Evolutionary conservation across 1,140 invertebrate genomes (phyloP).

Genomic region (Drosophila nikananu): DNA sequence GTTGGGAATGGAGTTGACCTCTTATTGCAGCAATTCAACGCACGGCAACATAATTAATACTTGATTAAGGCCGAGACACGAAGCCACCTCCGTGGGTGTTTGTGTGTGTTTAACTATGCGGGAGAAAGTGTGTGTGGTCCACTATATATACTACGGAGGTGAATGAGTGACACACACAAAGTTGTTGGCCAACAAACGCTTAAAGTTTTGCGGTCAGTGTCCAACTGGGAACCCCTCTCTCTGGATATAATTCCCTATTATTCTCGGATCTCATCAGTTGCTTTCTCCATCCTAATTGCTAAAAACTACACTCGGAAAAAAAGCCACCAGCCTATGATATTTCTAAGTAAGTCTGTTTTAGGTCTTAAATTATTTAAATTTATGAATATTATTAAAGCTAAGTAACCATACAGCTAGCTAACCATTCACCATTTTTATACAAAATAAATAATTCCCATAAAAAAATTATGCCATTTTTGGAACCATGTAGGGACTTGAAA

Average conservation of each 20-base stretch:
- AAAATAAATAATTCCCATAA: not conserved
- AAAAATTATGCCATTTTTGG: not conserved
- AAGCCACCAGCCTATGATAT: not conserved
- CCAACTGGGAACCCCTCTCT: slow-evolving; percentile 24
- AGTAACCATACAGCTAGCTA: too few species aligned
- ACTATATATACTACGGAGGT: not conserved
- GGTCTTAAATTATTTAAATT: not conserved
- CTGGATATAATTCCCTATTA: not conserved
- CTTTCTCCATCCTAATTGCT: slow-evolving; percentile 5
- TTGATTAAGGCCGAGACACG: slow-evolving; percentile 57
- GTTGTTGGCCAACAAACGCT: slow-evolving; percentile 40
- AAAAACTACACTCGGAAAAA: slow-evolving; percentile 1
- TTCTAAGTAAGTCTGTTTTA: not conserved
- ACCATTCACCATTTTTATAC: too few species aligned
- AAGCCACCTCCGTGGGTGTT: not conserved
- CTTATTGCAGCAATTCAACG: slow-evolving; percentile 51
- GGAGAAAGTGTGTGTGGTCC: slow-evolving; percentile 5
- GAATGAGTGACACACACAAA: slow-evolving; percentile 29
- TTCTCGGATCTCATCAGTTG: slow-evolving; percentile 3
- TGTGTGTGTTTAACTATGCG: slow-evolving; percentile 16
- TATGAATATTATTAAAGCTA: too few species aligned
- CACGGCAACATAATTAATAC: slow-evolving; percentile 64
- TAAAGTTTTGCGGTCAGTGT: slow-evolving; percentile 49
- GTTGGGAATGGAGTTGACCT: slow-evolving; percentile 33
- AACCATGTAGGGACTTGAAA: slow-evolving; percentile 34